Conservation (phyloP, 2,888 invertebrate genomes). For the Pachliopta kotzebuea region DNA sequence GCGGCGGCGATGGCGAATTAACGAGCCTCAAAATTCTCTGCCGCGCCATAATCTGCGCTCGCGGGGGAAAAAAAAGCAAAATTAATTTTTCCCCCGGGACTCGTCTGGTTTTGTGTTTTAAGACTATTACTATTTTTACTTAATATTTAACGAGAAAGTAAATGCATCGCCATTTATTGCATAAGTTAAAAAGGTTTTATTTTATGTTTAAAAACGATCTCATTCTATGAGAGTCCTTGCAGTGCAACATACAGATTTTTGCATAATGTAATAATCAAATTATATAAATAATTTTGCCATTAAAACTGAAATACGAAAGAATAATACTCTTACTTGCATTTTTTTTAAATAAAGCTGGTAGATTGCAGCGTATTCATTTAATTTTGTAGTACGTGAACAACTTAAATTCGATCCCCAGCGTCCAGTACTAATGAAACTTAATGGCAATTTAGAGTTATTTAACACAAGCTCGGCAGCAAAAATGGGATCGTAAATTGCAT, state of each 20-base stretch:
- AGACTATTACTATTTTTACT: slow-evolving; percentile 21
- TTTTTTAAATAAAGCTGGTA: neutral
- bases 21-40: slow-evolving; percentile 28
- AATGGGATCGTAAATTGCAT: neutral
- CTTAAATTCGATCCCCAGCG: neutral
- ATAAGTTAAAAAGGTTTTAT: neutral
- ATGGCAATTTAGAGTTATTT: neutral
- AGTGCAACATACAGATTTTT: neutral
- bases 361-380: neutral
- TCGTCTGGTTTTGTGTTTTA: slow-evolving; percentile 24
- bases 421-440: neutral
- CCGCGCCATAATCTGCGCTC: slow-evolving; percentile 24
- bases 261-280: neutral
- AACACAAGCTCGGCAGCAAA: neutral
- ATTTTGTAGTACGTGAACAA: neutral
- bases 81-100: slow-evolving; percentile 24
- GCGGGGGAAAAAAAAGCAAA: slow-evolving; percentile 17
- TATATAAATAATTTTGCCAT: neutral
- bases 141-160: neutral
- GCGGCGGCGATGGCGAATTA: slow-evolving; percentile 25
- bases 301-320: neutral
- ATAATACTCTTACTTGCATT: neutral
- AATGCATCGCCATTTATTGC: neutral
- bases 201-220: neutral
- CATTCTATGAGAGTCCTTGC: neutral